Conservation (phyloP, 1,140 invertebrate species). For the Vanessa atalanta region DNA sequence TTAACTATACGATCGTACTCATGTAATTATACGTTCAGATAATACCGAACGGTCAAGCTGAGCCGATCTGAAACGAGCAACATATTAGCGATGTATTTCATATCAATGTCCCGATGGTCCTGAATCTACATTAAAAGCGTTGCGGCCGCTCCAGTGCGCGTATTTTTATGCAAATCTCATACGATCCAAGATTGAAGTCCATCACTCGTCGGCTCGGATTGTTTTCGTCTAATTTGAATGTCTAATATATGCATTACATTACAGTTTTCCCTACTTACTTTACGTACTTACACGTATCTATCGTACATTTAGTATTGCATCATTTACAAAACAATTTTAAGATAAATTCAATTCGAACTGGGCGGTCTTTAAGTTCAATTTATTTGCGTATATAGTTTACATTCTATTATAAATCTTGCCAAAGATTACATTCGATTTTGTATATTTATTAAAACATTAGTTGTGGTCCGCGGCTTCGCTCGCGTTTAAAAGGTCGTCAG, state of each 20-base stretch:
- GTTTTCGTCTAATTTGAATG: slow-evolving; percentile 76
- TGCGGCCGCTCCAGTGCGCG: slow-evolving; percentile 44
- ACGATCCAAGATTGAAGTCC: slow-evolving; percentile 72
- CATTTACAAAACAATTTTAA: slow-evolving; percentile 36
- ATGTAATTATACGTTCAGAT: background rate
- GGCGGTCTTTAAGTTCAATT: slow-evolving; percentile 17
- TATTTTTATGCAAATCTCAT: slow-evolving; percentile 75
- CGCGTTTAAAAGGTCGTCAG: no score
- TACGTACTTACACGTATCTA: slow-evolving; percentile 10
- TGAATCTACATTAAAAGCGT: slow-evolving; percentile 52
- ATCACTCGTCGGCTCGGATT: slow-evolving; percentile 62
- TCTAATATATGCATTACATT: slow-evolving; percentile 61
- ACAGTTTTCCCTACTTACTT: slow-evolving; percentile 40
- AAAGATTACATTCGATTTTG: background rate
- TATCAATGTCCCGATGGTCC: slow-evolving; percentile 56
- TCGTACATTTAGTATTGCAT: slow-evolving; percentile 24
- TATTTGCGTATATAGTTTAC: slow-evolving; percentile 19
- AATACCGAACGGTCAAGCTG: slow-evolving; percentile 5
- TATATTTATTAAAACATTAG: background rate
- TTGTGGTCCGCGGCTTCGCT: no score
- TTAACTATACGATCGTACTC: background rate
- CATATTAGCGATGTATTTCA: slow-evolving; percentile 45
- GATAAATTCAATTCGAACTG: slow-evolving; percentile 28
- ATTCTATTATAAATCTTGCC: background rate
- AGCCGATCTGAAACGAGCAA: background rate